Base-by-base conservation (phyloP, 2,888 invertebrate genomes). In the Melieria crassipennis region DNA sequence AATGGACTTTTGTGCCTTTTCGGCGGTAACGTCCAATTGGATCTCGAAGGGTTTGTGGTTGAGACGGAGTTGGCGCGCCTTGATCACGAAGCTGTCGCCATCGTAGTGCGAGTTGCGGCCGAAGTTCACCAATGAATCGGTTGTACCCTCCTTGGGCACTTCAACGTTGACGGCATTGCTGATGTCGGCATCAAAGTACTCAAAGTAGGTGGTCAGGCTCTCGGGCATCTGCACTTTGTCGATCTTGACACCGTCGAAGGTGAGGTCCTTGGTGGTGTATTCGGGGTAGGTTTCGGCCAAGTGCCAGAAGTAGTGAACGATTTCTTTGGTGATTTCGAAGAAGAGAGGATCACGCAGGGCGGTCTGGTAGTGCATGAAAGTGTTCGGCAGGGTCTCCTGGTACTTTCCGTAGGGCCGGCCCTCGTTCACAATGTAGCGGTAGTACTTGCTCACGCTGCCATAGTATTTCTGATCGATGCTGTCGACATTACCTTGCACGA, bases 261-360 rank as follows among this genome's bases (percentile, higher is more conserved):
- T 82, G 10, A 92, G 87, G 76, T 92, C 91, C 43, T 90, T 89
- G 70, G 87, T 87, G 9, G 88, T 90, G 87, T 93, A 93, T 65
- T 88, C 87, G 55, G 90, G 89, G 74, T 91, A 87, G 73, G 88
- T 89, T 58, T 86, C 82, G 83, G 91, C 91, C 87, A 91, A 90
- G 62, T 90, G 88, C 79, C 88, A 86, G 80, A 91, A 89, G 75
- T 89, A 88, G 70, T 88, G 84, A 30, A 89, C 79, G 66, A 93
- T 86, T 48, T 90, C 89, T 84, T 92, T 91, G 83, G 91, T 91
- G 63, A 93, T 86, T 79, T 90, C 89, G 83, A 91, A 94, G 89
- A 92, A 93, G 16, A 91, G 88, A 7, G 93, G 93, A 81, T 94
- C 94, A 71, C 93, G 91, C 64, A 92, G 86, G 62, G 91, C 89